These are phyloP conservation scores for Euphydryas editha DNA, from an alignment of 2,888 invertebrate genomes.

Conservation along the genomic window DNA sequence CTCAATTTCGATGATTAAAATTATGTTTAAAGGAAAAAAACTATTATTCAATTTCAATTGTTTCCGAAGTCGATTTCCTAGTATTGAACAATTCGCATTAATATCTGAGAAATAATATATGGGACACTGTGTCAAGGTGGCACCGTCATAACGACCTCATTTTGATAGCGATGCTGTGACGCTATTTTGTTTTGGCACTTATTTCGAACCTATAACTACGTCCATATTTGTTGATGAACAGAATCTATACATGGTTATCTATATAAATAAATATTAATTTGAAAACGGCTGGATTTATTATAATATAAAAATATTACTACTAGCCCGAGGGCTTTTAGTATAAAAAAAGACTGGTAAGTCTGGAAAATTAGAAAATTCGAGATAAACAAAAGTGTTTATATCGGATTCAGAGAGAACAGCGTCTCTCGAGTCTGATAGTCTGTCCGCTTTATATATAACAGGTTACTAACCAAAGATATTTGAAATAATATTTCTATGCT, in stretches of 20 bases:
- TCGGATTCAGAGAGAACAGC: too few species aligned
- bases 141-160: conserved; percentile 28
- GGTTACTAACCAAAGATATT: too few species aligned
- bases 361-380: too few species aligned
- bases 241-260: neutral
- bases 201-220: conserved; percentile 11
- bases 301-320: too few species aligned
- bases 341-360: too few species aligned
- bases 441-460: too few species aligned
- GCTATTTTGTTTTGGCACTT: conserved; percentile 14
- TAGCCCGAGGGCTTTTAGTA: too few species aligned
- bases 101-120: conserved; percentile 45
- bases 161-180: conserved; percentile 11
- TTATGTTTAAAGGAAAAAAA: conserved; percentile 13
- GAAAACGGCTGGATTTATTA: neutral
- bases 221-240: neutral
- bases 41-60: conserved; percentile 10
- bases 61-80: conserved; percentile 37
- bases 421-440: too few species aligned
- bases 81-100: conserved; percentile 30
- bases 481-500: too few species aligned
- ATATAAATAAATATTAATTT: neutral
- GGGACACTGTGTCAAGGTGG: conserved; percentile 46
- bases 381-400: too few species aligned
- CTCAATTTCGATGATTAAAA: too few species aligned